These are phyloP conservation scores for Brachymystax lenok DNA, from an alignment of 2,797 vertebrate genomes.

Conservation along the genomic window DNA sequence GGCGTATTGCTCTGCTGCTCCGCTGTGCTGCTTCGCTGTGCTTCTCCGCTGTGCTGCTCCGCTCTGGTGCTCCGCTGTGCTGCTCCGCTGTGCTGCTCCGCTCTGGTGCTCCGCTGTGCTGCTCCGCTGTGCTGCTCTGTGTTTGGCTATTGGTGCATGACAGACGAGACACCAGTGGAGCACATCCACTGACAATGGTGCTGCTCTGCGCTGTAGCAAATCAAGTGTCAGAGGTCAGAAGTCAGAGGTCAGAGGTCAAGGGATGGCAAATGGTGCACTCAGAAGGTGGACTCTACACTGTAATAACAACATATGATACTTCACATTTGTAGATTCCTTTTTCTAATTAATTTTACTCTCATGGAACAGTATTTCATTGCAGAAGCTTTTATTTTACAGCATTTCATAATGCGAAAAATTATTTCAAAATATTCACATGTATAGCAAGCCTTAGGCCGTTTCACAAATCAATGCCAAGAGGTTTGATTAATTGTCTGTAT, in stretches of 20 bases:
- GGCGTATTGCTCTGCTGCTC: neutral
- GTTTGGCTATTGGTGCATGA: constrained; percentile 10
- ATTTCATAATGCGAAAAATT: constrained; percentile 45
- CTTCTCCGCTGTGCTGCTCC: neutral
- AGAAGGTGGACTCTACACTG: neutral
- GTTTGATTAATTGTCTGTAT: constrained; percentile 25
- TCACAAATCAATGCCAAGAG: neutral
- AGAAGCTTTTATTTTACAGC: constrained; percentile 67
- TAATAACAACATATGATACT: neutral
- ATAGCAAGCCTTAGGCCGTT: constrained; percentile 3
- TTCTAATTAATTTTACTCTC: neutral
- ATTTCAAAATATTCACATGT: constrained; percentile 7
- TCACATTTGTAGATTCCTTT: neutral
- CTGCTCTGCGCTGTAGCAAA: neutral
- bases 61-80: neutral
- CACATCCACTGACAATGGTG: neutral
- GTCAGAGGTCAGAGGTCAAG: neutral
- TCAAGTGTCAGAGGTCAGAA: neutral
- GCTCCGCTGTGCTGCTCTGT: neutral
- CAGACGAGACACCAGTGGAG: constrained; percentile 14
- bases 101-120: too few species aligned
- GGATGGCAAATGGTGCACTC: neutral
- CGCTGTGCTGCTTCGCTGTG: neutral
- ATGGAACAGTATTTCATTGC: constrained; percentile 7
- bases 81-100: too few species aligned